phyloP scores from a whole-genome alignment of 2,888 invertebrate species.

The Pherbina coryleti region DNA sequence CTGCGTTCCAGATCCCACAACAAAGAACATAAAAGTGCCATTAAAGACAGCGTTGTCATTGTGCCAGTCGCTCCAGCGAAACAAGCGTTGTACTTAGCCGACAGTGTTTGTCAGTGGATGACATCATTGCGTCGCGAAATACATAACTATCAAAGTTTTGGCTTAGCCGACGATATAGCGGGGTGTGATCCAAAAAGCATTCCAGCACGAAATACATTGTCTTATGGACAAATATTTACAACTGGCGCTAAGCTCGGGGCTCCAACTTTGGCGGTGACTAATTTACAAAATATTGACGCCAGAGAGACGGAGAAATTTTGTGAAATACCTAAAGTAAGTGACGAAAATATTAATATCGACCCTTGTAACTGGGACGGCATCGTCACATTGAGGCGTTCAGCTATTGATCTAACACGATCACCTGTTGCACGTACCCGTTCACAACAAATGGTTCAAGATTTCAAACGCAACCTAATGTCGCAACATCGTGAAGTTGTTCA shows the following conservation, averaged over 20 bases:
- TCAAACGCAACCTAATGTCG: constrained; percentile 62
- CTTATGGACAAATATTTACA: constrained; percentile 11
- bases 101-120: constrained; percentile 67
- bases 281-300: constrained; percentile 34
- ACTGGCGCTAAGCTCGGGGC: background rate
- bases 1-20: constrained; percentile 36
- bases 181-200: constrained; percentile 65
- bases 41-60: background rate
- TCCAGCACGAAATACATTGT: constrained; percentile 55
- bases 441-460: constrained; percentile 59
- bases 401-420: background rate
- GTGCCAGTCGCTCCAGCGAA: constrained; percentile 1
- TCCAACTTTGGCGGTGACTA: constrained; percentile 36
- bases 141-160: constrained; percentile 57
- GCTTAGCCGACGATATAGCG: constrained; percentile 50
- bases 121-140: constrained; percentile 63
- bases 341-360: constrained; percentile 37
- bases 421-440: constrained; percentile 36
- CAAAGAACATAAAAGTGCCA: background rate
- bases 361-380: constrained; percentile 27
- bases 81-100: constrained; percentile 55
- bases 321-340: background rate
- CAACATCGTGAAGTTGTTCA: constrained; percentile 45
- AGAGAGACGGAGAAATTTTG: constrained; percentile 5
- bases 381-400: constrained; percentile 36